Conservation (phyloP, 2,113 vertebrate genomes). For the Leptocoma aspasia region DNA sequence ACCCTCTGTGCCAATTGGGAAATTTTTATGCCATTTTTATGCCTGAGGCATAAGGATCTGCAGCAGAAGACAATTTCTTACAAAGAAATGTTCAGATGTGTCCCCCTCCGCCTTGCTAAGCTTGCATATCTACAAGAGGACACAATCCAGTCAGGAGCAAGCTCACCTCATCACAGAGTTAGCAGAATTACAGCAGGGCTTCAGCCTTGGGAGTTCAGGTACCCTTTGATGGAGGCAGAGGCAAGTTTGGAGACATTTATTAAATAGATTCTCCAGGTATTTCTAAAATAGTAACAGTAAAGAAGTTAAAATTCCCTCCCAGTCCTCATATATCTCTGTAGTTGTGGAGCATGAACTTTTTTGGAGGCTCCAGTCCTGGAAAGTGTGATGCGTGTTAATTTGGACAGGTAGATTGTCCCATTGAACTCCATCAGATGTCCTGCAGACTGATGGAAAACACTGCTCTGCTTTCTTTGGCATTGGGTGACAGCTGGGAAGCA, state of each 20-base stretch:
- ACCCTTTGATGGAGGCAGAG: neutral
- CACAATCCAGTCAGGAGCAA: neutral
- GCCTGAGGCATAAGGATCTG: neutral
- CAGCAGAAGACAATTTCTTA: neutral
- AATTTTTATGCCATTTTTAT: neutral
- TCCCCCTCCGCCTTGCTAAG: neutral
- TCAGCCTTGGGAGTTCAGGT: neutral
- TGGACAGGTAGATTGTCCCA: neutral
- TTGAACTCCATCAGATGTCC: neutral
- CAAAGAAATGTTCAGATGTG: neutral
- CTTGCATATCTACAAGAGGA: neutral
- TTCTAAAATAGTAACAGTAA: neutral
- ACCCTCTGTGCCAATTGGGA: neutral
- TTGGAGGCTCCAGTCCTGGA: neutral
- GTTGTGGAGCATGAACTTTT: slow-evolving; percentile 23
- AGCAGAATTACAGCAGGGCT: neutral
- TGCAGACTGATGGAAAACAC: slow-evolving; percentile 20
- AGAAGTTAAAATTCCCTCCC: neutral
- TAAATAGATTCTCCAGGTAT: neutral
- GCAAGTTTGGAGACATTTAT: neutral
- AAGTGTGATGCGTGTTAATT: neutral
- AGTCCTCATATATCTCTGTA: neutral
- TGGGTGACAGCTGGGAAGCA: neutral
- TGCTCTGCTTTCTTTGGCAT: neutral
- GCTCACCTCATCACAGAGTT: neutral